These are phyloP conservation scores for Apis laboriosa DNA, from an alignment of 1,140 invertebrate genomes.

Conservation along the genomic window DNA sequence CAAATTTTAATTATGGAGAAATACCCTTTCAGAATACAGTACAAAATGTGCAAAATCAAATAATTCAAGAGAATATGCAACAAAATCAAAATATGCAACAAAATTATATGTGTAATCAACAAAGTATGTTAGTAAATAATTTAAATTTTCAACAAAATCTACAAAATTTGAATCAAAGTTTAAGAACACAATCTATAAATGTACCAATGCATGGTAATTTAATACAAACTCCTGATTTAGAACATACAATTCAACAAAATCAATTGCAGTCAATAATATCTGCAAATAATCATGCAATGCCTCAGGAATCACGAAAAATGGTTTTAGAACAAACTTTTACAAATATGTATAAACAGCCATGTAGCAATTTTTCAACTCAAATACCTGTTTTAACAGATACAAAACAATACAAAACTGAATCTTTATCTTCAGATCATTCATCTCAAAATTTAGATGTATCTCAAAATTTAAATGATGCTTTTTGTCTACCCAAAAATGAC, in stretches of 20 bases:
- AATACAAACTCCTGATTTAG: conserved; percentile 58
- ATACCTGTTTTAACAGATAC: conserved; percentile 46
- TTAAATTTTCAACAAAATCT: conserved; percentile 66
- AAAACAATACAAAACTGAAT: conserved; percentile 44
- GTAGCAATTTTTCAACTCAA: conserved; percentile 58
- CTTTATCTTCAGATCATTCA: conserved; percentile 68
- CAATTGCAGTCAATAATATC: conserved; percentile 66
- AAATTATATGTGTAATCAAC: conserved; percentile 72
- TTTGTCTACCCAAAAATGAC: conserved; percentile 69
- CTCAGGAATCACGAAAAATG: conserved; percentile 73
- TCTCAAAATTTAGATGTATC: conserved; percentile 64
- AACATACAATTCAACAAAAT: conserved; percentile 70
- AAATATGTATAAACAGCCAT: conserved; percentile 54
- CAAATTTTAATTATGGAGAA: conserved; percentile 55
- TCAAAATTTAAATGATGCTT: conserved; percentile 77
- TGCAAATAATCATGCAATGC: conserved; percentile 70
- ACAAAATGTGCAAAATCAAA: conserved; percentile 80
- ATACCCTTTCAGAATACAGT: conserved; percentile 77
- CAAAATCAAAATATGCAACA: conserved; percentile 75
- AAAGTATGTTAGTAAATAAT: conserved; percentile 65
- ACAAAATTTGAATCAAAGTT: conserved; percentile 63
- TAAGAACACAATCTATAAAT: conserved; percentile 28
- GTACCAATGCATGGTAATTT: conserved; percentile 30
- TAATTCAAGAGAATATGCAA: conserved; percentile 80
- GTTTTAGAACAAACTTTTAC: conserved; percentile 64